A percentile compares a stretch with the other conserved stretches of the same genome.
Conservation (phyloP, 1,140 invertebrate genomes). For the Venturia canescens region DNA sequence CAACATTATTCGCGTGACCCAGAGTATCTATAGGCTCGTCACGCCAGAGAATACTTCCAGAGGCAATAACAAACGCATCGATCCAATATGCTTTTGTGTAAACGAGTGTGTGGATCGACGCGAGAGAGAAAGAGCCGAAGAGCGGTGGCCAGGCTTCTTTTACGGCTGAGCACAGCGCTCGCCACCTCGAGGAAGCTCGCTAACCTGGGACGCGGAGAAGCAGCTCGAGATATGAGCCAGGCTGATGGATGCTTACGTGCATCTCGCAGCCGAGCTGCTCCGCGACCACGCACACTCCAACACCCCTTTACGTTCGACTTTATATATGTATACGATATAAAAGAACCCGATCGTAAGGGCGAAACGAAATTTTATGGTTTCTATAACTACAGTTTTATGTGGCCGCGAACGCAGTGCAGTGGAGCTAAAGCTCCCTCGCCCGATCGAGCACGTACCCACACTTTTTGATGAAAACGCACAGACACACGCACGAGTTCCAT, state of each 20-base stretch:
- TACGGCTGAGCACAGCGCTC: neutral
- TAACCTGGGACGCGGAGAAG: neutral
- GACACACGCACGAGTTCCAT: neutral
- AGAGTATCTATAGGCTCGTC: neutral
- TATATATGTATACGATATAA: constrained; percentile 1
- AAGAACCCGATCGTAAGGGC: constrained; percentile 23
- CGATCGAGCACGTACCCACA: neutral
- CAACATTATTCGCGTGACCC: neutral
- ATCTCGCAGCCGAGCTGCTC: too few relatives aligned
- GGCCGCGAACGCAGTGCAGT: neutral
- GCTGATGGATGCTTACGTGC: too few relatives aligned
- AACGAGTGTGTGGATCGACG: neutral
- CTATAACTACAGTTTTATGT: constrained; percentile 50
- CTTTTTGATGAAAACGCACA: too few relatives aligned
- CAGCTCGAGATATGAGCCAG: neutral
- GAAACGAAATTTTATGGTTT: constrained; percentile 51
- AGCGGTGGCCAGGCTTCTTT: neutral
- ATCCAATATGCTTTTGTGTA: neutral
- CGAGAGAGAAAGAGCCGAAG: neutral
- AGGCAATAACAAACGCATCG: neutral
- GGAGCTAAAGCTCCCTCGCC: neutral
- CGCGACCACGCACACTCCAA: neutral
- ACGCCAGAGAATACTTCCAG: neutral
- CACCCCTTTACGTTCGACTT: neutral
- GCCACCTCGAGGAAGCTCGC: neutral